phyloP scores from a whole-genome alignment of 2,888 invertebrate species.

The Glyphotaelius pellucidus region DNA sequence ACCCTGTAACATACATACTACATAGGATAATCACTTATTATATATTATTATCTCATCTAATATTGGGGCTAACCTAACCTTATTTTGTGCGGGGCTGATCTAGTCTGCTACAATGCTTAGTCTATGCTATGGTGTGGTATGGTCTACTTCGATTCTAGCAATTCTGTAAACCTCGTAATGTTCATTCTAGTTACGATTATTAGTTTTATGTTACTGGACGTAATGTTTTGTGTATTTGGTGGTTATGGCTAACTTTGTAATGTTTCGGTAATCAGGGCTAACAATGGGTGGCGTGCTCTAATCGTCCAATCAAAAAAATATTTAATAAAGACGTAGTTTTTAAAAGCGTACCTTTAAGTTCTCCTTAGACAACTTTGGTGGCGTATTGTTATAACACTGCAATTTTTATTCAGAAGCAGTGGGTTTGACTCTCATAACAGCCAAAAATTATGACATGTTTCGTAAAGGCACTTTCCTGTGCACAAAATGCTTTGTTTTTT shows the following conservation, averaged over 20 bases:
- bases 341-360: not conserved
- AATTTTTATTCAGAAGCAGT: not conserved
- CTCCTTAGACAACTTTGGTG: not conserved
- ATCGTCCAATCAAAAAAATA: not conserved
- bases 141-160: not conserved
- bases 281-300: not conserved
- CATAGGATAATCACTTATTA: not conserved
- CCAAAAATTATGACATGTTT: not conserved
- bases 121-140: not conserved
- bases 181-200: not conserved
- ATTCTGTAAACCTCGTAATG: no score
- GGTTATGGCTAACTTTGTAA: not conserved
- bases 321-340: not conserved
- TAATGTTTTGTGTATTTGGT: not conserved
- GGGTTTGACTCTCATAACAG: not conserved
- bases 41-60: slow-evolving; percentile 25
- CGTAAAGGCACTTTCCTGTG: not conserved
- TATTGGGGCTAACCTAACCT: slow-evolving; percentile 14
- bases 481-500: no score
- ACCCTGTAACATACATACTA: not conserved
- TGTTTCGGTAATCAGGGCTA: not conserved
- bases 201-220: not conserved
- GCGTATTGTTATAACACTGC: not conserved
- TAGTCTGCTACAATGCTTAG: not conserved
- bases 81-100: not conserved